Evolutionary conservation across 2,797 vertebrate species (phyloP), one percentile per base, ranked within the genome.

Genomic region (Ceryle rudis): DNA sequence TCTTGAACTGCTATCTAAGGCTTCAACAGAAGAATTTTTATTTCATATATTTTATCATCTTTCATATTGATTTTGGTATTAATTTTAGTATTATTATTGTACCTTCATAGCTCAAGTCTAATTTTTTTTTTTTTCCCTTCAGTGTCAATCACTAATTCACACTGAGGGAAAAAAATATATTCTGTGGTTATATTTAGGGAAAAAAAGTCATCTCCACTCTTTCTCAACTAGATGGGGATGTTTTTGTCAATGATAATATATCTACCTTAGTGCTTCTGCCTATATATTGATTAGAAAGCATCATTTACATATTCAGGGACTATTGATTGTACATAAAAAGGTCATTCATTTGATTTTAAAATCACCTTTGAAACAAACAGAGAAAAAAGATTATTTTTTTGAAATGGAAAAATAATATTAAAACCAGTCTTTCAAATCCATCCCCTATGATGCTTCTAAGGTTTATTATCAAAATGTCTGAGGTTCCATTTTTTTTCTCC

Each of bases 241-340:
- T 15, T 87, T 96, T 90, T 87, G 72, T 54, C 65, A 88, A 73
- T 49, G 65, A 57, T 60, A 94, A 82, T 72, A 91, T 74, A 89
- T 95, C 72, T 85, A 44, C 16, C 42, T 54, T 81, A 61, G 22
- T 33, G 21, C 66, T 83, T 92, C 60, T 69, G 79, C 26, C 84
- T 81, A 44, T 78, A 65, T 81, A 94, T 95, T 86, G 86, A 94
- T 90, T 83, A 65, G 57, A 82, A 86, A 51, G 26, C 4, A 51
- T n/a, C 3, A 57, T 94, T 89, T 93, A 91, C 69, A 94, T 95
- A 94, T 89, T 71, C 49, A 74, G 69, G 42, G 29, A 85, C 69
- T 91, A 93, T 71, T 74, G 79, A 95, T 83, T 88, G 51, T 51
- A 78, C 42, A 71, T 71, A 42, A 82, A 90, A 91, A 86, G 44